These are phyloP conservation scores for Coptotermes formosanus DNA, from an alignment of 1,140 invertebrate species.

Conservation along the genomic window DNA sequence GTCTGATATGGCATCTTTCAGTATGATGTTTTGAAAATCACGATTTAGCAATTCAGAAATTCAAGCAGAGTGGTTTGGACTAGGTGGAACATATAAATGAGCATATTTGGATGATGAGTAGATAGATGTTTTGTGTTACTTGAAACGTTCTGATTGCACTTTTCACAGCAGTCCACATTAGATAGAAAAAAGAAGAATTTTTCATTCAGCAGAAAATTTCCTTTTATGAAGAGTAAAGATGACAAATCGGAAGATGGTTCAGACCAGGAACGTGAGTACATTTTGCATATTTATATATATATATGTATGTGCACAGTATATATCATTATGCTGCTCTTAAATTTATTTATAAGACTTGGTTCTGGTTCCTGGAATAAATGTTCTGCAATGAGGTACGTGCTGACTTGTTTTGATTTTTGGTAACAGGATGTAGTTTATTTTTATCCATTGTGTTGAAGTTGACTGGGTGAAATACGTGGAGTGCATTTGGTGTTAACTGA, in stretches of 20 bases:
- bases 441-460: neutral
- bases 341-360: slow-evolving; percentile 24
- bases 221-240: slow-evolving; percentile 98
- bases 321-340: slow-evolving; percentile 7
- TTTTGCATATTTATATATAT: neutral
- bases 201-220: slow-evolving; percentile 95
- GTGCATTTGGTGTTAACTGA: neutral
- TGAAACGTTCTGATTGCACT: neutral
- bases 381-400: neutral
- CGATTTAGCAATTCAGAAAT: no score
- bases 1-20: no score
- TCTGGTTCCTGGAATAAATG: neutral
- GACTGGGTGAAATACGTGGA: neutral
- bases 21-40: no score
- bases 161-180: slow-evolving; percentile 77
- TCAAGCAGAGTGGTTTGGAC: no score
- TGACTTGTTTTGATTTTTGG: neutral
- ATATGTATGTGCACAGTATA: neutral
- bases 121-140: neutral
- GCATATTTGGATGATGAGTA: neutral
- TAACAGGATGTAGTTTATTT: neutral
- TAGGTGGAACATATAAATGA: no score
- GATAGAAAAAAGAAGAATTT: slow-evolving; percentile 98
- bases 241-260: slow-evolving; percentile 96
- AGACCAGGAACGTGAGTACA: slow-evolving; percentile 95